Conservation (phyloP, 2,797 vertebrate genomes). For the Taenioides sp. region DNA sequence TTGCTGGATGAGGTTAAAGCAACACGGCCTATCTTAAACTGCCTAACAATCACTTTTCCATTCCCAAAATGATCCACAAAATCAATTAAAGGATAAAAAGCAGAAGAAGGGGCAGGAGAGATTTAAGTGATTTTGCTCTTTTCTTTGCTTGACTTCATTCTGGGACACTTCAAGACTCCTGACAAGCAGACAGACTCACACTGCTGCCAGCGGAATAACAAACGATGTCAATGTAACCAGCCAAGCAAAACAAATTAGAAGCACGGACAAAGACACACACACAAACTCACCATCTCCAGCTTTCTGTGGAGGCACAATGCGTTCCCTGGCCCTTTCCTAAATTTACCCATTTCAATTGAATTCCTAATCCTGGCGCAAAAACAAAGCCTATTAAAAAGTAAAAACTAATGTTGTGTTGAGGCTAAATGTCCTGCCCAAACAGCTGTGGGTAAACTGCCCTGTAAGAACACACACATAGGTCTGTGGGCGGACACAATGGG, state of each 20-base stretch:
- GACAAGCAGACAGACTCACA: slow-evolving; percentile 34
- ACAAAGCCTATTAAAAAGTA: slow-evolving; percentile 16
- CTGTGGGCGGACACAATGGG: slow-evolving; percentile 67
- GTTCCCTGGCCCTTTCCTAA: slow-evolving; percentile 9
- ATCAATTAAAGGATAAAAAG: slow-evolving; percentile 31
- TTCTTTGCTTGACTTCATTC: slow-evolving; percentile 77
- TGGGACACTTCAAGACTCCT: slow-evolving; percentile 67
- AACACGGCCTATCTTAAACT: slow-evolving; percentile 62
- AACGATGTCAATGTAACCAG: slow-evolving; percentile 82
- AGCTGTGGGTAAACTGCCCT: slow-evolving; percentile 8
- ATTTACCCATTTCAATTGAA: slow-evolving; percentile 13
- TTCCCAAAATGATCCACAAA: slow-evolving; percentile 47
- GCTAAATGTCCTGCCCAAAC: slow-evolving; percentile 6
- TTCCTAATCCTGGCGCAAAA: slow-evolving; percentile 10
- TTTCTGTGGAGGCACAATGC: slow-evolving; percentile 4
- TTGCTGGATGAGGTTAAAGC: slow-evolving; percentile 11
- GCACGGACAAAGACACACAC: slow-evolving; percentile 41
- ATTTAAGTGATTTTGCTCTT: slow-evolving; percentile 63
- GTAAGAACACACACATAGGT: slow-evolving; percentile 25
- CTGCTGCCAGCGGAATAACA: slow-evolving; percentile 68
- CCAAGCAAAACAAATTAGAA: slow-evolving; percentile 79
- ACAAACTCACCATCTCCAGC: slow-evolving; percentile 12
- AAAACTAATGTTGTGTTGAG: slow-evolving; percentile 12
- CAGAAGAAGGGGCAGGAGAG: slow-evolving; percentile 37
- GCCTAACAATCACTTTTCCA: slow-evolving; percentile 65